Evolutionary conservation across 2,888 invertebrate species (phyloP), one percentile per base, ranked within the genome.

Genomic region (Mesorhabditis belari): DNA sequence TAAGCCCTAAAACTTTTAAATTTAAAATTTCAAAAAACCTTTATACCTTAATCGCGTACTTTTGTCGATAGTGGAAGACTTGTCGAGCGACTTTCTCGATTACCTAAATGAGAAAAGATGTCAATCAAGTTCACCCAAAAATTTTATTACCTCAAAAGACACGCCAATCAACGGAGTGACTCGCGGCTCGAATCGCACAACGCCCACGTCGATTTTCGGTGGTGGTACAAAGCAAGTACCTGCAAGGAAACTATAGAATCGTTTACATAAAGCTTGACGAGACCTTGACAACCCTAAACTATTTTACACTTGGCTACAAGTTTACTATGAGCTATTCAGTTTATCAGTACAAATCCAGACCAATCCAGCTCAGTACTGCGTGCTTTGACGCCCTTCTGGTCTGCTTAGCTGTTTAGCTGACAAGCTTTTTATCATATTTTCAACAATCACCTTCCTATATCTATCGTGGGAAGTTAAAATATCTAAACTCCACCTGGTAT

Each of bases 181-280:
- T 6, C 88, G 82, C 1, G 98, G 96, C 19, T 87, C 86, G 55
- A 99, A 85, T 55, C 88, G 88, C 0, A 98, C 92, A 1, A 96
- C 91, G 19, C 91, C 93, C 0, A 95, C 96, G 85, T 98, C 93
- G 4, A 99, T 95, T 66, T 96, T 87, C 0, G 98, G 96, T 79
- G 89, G 88, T 0, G 98, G 98, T 28, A 94, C 86, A 84, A 98
- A 99, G 0, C 90, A 89, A 70, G 84, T 85, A 2, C 87, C 87
- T 86, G 71, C n/a, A 76, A 9, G n/a, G n/a, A 35, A 17, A 17
- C n/a, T n/a, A 9, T n/a, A n/a, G 44, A 35, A 17, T 35, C 44
- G n/a, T 35, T 35, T 35, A n/a, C n/a, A n/a, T n/a, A n/a, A n/a
- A n/a, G n/a, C n/a, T n/a, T n/a, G n/a, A n/a, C n/a, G n/a, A n/a